Conservation (phyloP, 2,113 vertebrate genomes). For the Leucopsar rothschildi region DNA sequence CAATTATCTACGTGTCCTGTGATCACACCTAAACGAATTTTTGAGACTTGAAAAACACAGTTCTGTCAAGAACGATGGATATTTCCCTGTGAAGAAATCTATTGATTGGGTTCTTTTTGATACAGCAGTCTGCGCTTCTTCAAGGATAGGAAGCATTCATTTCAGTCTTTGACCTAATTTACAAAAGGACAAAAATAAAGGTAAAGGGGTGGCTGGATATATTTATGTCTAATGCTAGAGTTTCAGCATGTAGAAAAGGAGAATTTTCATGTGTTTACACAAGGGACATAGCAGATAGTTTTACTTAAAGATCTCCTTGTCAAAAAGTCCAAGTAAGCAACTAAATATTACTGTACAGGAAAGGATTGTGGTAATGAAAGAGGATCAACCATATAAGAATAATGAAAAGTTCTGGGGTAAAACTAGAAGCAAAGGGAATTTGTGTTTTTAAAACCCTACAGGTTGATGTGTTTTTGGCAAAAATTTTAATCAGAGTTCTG, state of each 20-base stretch:
- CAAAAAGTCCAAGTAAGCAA: not conserved
- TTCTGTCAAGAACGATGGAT: not conserved
- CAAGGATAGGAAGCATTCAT: not conserved
- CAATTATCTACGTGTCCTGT: accelerated
- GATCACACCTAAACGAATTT: not conserved
- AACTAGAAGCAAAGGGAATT: not conserved
- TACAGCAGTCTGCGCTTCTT: not conserved
- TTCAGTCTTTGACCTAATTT: not conserved
- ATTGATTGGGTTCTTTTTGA: not conserved
- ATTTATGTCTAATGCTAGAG: not conserved
- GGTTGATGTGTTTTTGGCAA: not conserved
- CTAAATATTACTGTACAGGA: not conserved
- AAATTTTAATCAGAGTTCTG: not conserved
- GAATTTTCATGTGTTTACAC: not conserved
- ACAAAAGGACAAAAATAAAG: not conserved
- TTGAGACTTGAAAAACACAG: not conserved
- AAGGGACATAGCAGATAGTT: not conserved
- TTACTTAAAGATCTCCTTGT: not conserved
- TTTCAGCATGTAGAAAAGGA: not conserved
- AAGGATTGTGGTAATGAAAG: not conserved
- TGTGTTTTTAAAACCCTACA: not conserved
- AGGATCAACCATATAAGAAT: not conserved
- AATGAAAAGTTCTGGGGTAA: not conserved
- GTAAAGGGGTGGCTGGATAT: not conserved
- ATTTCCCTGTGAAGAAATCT: not conserved